Evolutionary conservation across 64 coral and sea anemone species (phyloP), one percentile per base, ranked within the genome.

Genomic region (Actinia tenebrosa): DNA sequence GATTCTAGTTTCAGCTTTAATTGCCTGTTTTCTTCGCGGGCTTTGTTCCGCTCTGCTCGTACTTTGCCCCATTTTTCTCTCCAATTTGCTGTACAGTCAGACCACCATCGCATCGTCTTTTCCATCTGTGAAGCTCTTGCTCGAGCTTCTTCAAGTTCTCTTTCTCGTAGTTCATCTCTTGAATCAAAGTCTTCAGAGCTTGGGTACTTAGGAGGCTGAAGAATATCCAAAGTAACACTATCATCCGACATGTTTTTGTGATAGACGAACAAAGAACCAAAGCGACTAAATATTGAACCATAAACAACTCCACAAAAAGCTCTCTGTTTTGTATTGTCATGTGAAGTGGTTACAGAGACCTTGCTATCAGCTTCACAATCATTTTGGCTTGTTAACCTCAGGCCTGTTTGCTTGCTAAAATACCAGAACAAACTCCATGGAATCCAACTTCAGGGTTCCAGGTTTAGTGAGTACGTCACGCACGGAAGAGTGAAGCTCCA

Each of bases 21-120:
- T 84, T 98, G 95, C 63, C 95, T 86, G 86, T 91, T 94, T 89
- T 98, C 95, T 80, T 98, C 95, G 2, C 92, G 87, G 0, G 95
- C 95, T 91, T 98, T 98, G 78, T 98, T 98, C 17, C 95, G 56
- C 47, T 98, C 95, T 11, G 95, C 92, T 53, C 95, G 89, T 78
- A 98, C 95, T 91, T 98, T 98, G 3, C 95, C 95, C 95, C 95
- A 98, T 91, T 98, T 98, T 87, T 98, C 95, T 63, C 95, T 90
- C 95, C 95, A 98, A 47, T 98, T 98, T 4, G 95, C 95, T 6
- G 95, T 98, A 11, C 95, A 98, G 56, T 98, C 95, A 0, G 95
- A 98, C 95, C 95, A 98, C 95, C 95, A 98, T 79, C 95, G 86
- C 95, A 98, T 98, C 2, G 95, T 98, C 87, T 98, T 98, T 64